Base-by-base conservation (phyloP, 2,113 vertebrate genomes). In the Podilymbus podiceps region DNA sequence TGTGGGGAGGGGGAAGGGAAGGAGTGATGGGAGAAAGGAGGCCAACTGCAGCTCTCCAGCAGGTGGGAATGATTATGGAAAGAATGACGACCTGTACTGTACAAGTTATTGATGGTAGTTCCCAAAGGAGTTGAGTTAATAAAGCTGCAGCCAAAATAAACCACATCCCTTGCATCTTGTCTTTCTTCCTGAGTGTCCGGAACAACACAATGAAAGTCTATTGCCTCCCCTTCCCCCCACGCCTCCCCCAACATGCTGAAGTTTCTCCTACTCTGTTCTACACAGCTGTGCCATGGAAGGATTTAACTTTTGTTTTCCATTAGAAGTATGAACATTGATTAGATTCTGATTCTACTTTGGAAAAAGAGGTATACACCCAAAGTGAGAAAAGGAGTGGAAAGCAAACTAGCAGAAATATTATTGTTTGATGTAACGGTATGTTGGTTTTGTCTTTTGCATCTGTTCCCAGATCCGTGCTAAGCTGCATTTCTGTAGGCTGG, bases 1-100 rank as follows among this genome's bases (percentile, higher is more conserved):
- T 60, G 73, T 22, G 35, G 59, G 44, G 24, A 30, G 18, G 10
- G 53, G 30, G 28, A 44, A 56, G 53, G 40, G 55, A 44, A 84
- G 76, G 47, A 85, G 84, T 60, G 80, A 53, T 78, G 53, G 93
- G 55, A 85, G 66, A 85, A 81, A 56, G 67, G 89, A 93, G 85
- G 53, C 87, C 77, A 82, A 90, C 85, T 93, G 63, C 21, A 15
- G 78, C 78, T 91, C 46, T 78, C 42, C 38, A 42, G 71, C 96
- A 97, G 94, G 95, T 97, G 93, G 93, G 71, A 96, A 91, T 94
- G 93, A 95, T 97, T 97, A 96, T 22, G 49, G 82, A 85, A 96
- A 95, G 90, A 97, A 95, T 95, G 95, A 93, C 1, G 72, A 94
- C 93, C 89, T 96, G 93, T 56, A 71, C 85, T 83, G 78, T 90